Evolutionary conservation across 2,113 vertebrate species (phyloP).

Genomic region (Myotis brandtii): DNA sequence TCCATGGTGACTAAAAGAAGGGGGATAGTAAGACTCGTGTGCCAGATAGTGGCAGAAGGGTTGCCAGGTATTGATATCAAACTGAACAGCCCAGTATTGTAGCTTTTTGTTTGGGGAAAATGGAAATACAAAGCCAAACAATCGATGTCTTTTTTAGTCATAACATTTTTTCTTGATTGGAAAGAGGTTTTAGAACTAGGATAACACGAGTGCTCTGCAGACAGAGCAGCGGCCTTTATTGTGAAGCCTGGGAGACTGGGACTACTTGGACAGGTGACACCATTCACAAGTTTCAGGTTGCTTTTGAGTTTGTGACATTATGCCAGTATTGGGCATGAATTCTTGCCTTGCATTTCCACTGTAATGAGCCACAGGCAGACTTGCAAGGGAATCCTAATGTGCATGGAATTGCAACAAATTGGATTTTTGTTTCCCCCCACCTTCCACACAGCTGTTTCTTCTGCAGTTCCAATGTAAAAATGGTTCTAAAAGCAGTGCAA

Average conservation of each 20-base stretch:
- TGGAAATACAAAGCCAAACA: slow-evolving; percentile 27
- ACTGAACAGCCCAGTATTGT: not conserved
- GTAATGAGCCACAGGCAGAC: not conserved
- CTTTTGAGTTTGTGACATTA: slow-evolving; percentile 1
- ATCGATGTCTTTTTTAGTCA: slow-evolving; percentile 20
- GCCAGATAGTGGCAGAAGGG: not conserved
- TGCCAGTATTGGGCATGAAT: not conserved
- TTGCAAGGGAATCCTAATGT: not conserved
- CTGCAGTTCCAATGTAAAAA: not conserved
- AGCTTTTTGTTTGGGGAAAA: not conserved
- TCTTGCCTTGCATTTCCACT: not conserved
- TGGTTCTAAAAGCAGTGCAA: not conserved
- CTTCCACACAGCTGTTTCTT: slow-evolving; percentile 20
- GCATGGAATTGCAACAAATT: not conserved
- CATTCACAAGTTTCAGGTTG: not conserved
- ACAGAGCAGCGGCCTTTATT: not conserved
- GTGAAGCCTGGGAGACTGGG: not conserved
- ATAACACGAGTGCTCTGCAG: not conserved
- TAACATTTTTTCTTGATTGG: slow-evolving; percentile 14
- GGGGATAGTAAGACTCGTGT: not conserved
- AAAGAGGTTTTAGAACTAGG: slow-evolving; percentile 10
- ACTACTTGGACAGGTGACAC: not conserved
- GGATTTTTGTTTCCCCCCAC: not conserved
- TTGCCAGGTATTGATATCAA: not conserved
- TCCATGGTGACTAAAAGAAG: not conserved